Conservation (phyloP, 1,140 invertebrate genomes). For the Ceratina japonica region DNA sequence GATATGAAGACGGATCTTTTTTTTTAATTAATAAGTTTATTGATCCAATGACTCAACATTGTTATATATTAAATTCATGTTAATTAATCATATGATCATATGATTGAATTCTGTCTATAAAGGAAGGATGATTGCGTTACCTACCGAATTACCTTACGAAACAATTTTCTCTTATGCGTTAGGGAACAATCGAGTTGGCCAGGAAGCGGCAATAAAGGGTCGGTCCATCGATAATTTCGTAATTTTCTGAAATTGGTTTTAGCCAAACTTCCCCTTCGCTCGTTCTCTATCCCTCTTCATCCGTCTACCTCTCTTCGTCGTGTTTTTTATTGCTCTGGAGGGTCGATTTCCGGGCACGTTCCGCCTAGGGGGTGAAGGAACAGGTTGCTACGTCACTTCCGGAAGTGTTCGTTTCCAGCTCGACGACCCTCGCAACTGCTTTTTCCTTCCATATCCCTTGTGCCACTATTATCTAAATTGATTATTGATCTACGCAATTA, state of each 20-base stretch:
- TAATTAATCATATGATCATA: too few relatives aligned
- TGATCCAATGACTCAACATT: too few relatives aligned
- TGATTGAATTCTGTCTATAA: too few relatives aligned
- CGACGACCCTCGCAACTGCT: slow-evolving; percentile 18
- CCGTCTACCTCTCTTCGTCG: neutral
- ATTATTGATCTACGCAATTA: too few relatives aligned
- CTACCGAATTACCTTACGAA: neutral
- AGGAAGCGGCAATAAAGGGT: slow-evolving; percentile 33
- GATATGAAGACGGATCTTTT: too few relatives aligned
- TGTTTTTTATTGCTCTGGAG: slow-evolving; percentile 24
- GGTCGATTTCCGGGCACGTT: slow-evolving; percentile 58
- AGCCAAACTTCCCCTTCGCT: neutral
- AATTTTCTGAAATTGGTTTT: slow-evolving; percentile 63
- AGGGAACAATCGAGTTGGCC: slow-evolving; percentile 18
- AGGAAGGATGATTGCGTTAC: too few relatives aligned
- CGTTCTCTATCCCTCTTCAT: neutral
- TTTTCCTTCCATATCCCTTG: neutral
- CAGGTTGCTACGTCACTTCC: slow-evolving; percentile 68
- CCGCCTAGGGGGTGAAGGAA: slow-evolving; percentile 49
- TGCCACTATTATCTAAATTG: neutral
- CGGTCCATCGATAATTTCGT: slow-evolving; percentile 58
- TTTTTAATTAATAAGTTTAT: too few relatives aligned
- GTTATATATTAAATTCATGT: too few relatives aligned
- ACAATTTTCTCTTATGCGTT: neutral
- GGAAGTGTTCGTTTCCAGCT: slow-evolving; percentile 42